Evolutionary conservation across 2,113 vertebrate species (phyloP).

Genomic region (Isichthys henryi): DNA sequence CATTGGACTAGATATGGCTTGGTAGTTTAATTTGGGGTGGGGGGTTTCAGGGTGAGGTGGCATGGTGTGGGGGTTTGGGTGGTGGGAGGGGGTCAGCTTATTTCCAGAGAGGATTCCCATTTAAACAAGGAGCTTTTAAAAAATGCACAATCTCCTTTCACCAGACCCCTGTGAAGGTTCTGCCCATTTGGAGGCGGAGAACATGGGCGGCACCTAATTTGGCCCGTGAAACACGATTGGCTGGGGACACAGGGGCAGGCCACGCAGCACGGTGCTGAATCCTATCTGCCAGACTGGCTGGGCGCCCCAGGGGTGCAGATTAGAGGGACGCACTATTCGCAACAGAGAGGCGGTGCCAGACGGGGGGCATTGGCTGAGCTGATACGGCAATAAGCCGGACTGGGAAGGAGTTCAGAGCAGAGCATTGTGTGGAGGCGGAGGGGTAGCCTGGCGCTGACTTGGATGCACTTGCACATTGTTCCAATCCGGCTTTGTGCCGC

Average conservation of each 20-base stretch:
- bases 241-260: neutral
- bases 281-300: neutral
- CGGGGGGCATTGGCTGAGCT: neutral
- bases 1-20: neutral
- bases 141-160: neutral
- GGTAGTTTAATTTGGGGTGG: neutral
- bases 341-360: neutral
- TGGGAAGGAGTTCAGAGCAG: neutral
- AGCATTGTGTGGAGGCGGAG: neutral
- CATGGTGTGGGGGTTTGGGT: neutral
- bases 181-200: neutral
- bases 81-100: neutral
- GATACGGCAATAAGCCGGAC: neutral
- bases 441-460: neutral
- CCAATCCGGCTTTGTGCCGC: neutral
- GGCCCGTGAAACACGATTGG: neutral
- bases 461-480: neutral
- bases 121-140: neutral
- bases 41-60: neutral
- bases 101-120: neutral
- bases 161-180: neutral
- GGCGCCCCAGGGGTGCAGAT: neutral
- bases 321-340: neutral
- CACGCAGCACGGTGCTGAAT: neutral
- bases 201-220: neutral